Percentiles rank a stretch among this genome's conserved stretches.
These are phyloP conservation scores for Luffia ferchaultella DNA, from an alignment of 2,888 invertebrate genomes.

Conservation along the genomic window DNA sequence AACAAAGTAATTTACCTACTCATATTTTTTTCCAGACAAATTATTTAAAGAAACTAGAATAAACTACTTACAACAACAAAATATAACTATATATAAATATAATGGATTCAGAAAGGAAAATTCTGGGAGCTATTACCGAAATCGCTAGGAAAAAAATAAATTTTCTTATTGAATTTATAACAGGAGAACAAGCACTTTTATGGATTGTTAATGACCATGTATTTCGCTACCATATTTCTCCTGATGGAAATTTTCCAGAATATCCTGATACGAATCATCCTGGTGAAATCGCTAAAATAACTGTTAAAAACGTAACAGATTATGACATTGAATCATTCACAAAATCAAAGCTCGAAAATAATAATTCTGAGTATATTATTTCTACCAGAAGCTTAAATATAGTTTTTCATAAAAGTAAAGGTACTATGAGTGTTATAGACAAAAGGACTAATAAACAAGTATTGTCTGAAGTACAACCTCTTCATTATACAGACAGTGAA, in stretches of 20 bases:
- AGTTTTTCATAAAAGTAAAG: conserved; percentile 33
- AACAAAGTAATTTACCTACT: too few species aligned
- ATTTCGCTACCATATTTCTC: conserved; percentile 47
- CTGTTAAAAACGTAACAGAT: conserved; percentile 29
- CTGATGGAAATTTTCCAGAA: conserved; percentile 35
- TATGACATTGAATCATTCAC: conserved; percentile 35
- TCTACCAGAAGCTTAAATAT: conserved; percentile 36
- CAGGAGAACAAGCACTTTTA: conserved; percentile 35
- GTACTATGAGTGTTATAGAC: conserved; percentile 36
- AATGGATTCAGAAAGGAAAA: neutral
- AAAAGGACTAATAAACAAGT: conserved; percentile 33
- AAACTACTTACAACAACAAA: too few species aligned
- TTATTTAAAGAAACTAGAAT: too few species aligned
- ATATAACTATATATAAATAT: too few species aligned
- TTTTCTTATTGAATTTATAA: conserved; percentile 32
- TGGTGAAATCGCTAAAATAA: conserved; percentile 39
- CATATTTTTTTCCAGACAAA: too few species aligned
- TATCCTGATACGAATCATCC: conserved; percentile 40
- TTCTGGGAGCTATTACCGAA: conserved; percentile 20
- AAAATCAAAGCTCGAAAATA: conserved; percentile 27
- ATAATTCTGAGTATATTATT: conserved; percentile 26
- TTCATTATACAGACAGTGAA: conserved; percentile 28
- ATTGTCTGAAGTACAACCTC: conserved; percentile 31
- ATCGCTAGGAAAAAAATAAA: conserved; percentile 31
- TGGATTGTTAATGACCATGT: conserved; percentile 45